phyloP scores from a whole-genome alignment of 1,140 invertebrate species.

The Cyclargus thomasi region DNA sequence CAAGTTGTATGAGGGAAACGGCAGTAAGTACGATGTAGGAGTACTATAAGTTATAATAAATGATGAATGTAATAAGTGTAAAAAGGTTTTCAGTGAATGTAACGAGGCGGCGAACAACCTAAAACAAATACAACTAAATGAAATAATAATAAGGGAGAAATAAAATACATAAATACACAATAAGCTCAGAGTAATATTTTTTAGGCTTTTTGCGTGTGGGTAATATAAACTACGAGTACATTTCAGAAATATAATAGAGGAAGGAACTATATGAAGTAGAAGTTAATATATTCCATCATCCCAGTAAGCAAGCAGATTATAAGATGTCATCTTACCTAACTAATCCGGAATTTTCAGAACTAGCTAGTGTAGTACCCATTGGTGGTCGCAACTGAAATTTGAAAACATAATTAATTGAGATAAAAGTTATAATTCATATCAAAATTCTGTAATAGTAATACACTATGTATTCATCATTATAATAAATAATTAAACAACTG shows the following conservation, averaged over 20 bases:
- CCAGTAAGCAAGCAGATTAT: slow-evolving; percentile 13
- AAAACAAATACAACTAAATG: slow-evolving; percentile 48
- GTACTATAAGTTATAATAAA: slow-evolving; percentile 32
- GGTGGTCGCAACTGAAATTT: slow-evolving; percentile 67
- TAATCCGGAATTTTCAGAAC: slow-evolving; percentile 73
- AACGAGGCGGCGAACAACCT: slow-evolving; percentile 65
- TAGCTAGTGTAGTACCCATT: slow-evolving; percentile 61
- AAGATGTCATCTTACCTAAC: slow-evolving; percentile 53
- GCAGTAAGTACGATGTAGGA: slow-evolving; percentile 33
- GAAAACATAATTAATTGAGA: slow-evolving; percentile 9
- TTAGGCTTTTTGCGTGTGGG: neutral
- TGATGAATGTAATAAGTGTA: slow-evolving; percentile 43
- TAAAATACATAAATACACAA: slow-evolving; percentile 1
- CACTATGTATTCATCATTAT: neutral
- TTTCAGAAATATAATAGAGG: neutral
- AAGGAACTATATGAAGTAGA: no score
- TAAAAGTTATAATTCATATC: neutral
- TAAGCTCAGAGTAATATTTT: neutral
- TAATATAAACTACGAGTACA: neutral
- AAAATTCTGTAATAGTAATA: neutral
- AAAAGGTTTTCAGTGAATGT: slow-evolving; percentile 49
- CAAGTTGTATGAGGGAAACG: slow-evolving; percentile 41
- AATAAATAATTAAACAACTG: no score
- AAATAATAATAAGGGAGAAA: slow-evolving; percentile 16
- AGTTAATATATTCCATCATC: slow-evolving; percentile 15